Base-by-base conservation (phyloP, 1,140 invertebrate species). In the Rhyzopertha dominica region DNA sequence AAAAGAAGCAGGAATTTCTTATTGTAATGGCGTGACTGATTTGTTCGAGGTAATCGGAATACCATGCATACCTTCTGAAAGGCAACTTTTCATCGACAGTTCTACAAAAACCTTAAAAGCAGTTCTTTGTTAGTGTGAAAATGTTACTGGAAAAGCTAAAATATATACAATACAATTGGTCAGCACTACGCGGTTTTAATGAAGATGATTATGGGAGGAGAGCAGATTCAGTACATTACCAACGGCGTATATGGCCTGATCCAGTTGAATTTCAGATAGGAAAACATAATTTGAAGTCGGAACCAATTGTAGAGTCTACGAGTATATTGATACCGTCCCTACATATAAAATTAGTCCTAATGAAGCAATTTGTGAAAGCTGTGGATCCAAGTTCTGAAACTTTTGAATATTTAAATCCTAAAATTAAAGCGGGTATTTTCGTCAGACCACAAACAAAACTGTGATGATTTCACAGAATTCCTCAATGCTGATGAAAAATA, bases 131-230 rank as follows among this genome's bases (percentile, higher is more conserved):
- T 39, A 65, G 46, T 28, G 36, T 64, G 5, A 57, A 60, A 49
- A 56, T 42, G 31, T n/a, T 65, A 14, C 37, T 68, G 1, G 40
- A 64, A 25, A 34, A 34, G 28, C n/a, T 68, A 23, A 53, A 59
- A n/a, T 66, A 68, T 53, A 5, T 51, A 5, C 31, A 61, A 12
- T 49, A 68, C 43, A 28, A 61, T 1, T 68, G 64, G 61, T 38
- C 49, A 19, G 7, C 43, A 14, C 43, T 49, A 16, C 43, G 39
- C 1, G 16, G 53, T 65, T 45, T 62, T 55, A 52, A 60, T n/a
- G n/a, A n/a, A 10, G 19, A 20, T 5, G 16, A 17, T 18, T 22
- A 37, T 22, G 35, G 35, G 19, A 37, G 12, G 9, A 37, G 35
- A 37, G 35, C 19, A 37, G 7, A 37, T 8, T 17, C 35, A 23